phyloP scores from a whole-genome alignment of 2,888 invertebrate genomes.

The Mycalesis mineus region DNA sequence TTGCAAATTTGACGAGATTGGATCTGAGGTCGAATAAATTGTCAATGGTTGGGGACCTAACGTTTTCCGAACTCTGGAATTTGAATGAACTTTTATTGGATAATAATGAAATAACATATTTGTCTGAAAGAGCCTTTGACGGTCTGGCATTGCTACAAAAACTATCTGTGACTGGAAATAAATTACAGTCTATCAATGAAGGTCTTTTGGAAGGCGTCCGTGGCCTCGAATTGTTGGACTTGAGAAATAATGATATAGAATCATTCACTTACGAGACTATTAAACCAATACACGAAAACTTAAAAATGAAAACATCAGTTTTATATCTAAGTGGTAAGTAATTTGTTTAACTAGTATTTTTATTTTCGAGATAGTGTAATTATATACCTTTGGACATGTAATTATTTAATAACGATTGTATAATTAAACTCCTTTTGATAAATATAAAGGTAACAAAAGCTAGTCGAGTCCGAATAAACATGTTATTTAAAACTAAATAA shows the following conservation, averaged over 20 bases:
- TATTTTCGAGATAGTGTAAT: neutral
- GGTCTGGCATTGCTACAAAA: constrained; percentile 85
- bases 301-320: constrained; percentile 77
- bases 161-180: constrained; percentile 87
- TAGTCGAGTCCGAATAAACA: constrained; percentile 30
- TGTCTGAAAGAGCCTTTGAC: constrained; percentile 87
- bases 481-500: constrained; percentile 42
- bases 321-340: constrained; percentile 68
- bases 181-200: constrained; percentile 83
- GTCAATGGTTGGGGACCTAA: constrained; percentile 86
- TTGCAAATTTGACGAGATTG: constrained; percentile 84
- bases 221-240: constrained; percentile 85
- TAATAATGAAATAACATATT: constrained; percentile 83
- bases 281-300: constrained; percentile 85
- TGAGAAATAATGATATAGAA: constrained; percentile 87
- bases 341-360: neutral
- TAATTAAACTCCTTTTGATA: neutral
- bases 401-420: neutral
- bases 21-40: constrained; percentile 87
- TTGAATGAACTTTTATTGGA: constrained; percentile 84
- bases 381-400: neutral
- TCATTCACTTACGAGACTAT: constrained; percentile 86
- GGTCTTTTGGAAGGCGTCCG: constrained; percentile 86
- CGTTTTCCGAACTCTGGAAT: constrained; percentile 88
- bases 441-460: constrained; percentile 21